Conservation (phyloP, 2,113 vertebrate genomes). For the Atrichornis clamosus region DNA sequence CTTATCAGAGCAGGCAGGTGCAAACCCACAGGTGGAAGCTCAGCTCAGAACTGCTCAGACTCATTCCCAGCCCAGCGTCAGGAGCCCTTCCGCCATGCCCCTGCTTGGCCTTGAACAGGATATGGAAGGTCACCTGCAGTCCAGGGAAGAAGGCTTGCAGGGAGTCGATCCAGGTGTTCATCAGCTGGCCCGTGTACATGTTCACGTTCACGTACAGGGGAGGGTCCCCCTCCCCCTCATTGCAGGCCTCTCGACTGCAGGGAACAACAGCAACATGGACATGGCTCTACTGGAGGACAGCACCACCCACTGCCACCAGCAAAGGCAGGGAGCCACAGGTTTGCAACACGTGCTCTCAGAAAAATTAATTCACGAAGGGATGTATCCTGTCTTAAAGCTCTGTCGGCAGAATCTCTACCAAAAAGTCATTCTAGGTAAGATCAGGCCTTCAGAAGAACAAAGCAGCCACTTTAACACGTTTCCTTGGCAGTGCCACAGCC, state of each 20-base stretch:
- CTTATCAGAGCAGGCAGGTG: neutral
- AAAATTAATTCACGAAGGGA: neutral
- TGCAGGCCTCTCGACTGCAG: slow-evolving; percentile 89
- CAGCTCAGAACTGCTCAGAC: neutral
- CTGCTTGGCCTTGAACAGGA: fast-evolving
- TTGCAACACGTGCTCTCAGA: too few relatives aligned
- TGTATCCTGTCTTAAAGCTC: too few relatives aligned
- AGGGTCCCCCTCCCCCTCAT: slow-evolving; percentile 95
- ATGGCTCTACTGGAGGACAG: neutral
- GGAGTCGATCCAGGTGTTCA: slow-evolving; percentile 99
- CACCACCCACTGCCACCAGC: neutral
- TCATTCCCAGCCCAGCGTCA: neutral
- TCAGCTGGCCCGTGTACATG: slow-evolving; percentile 96
- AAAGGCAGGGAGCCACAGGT: neutral
- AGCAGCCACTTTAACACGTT: neutral
- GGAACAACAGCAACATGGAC: neutral
- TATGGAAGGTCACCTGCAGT: slow-evolving; percentile 79
- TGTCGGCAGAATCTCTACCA: neutral
- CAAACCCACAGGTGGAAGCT: neutral
- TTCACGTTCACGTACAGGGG: slow-evolving; percentile 97
- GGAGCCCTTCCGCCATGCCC: neutral
- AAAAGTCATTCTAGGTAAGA: neutral
- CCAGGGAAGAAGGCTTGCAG: slow-evolving; percentile 99
- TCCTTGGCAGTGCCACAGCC: neutral
- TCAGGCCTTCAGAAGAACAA: neutral